A percentile compares a stretch with the other conserved stretches of the same genome.
phyloP scores from a whole-genome alignment of 1,140 invertebrate species.

The Thaumetopoea pityocampa region DNA sequence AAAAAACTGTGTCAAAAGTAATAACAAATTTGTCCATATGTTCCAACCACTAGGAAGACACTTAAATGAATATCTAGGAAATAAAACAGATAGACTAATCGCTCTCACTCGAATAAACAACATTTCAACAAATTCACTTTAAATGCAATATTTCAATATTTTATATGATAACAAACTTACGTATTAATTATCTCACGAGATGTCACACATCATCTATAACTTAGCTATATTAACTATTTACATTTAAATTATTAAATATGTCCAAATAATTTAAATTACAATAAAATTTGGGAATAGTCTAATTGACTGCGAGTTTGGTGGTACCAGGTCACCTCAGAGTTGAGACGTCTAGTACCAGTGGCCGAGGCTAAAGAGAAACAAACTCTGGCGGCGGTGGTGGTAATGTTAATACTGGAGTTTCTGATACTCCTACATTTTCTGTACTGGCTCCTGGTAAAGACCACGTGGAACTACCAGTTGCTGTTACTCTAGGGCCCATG shows the following conservation, averaged over 20 bases:
- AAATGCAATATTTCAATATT: slow-evolving; percentile 53
- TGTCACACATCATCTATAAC: slow-evolving; percentile 58
- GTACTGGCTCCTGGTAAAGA: slow-evolving; percentile 82
- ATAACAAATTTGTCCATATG: slow-evolving; percentile 13
- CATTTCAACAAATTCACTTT: slow-evolving; percentile 51
- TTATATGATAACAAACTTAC: slow-evolving; percentile 67
- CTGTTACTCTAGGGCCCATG: slow-evolving; percentile 91
- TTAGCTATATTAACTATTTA: slow-evolving; percentile 52
- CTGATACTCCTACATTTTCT: slow-evolving; percentile 47
- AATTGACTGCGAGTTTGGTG: slow-evolving; percentile 60
- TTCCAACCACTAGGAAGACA: slow-evolving; percentile 58
- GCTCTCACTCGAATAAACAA: slow-evolving; percentile 48
- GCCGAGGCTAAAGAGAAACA: slow-evolving; percentile 69
- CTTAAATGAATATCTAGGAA: slow-evolving; percentile 58
- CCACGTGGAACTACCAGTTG: slow-evolving; percentile 88
- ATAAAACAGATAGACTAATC: slow-evolving; percentile 49
- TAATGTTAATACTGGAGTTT: slow-evolving; percentile 57
- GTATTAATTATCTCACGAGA: slow-evolving; percentile 64
- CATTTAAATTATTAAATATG: slow-evolving; percentile 49
- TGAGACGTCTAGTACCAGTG: slow-evolving; percentile 65
- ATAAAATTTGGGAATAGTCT: slow-evolving; percentile 67
- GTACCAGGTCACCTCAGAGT: slow-evolving; percentile 69
- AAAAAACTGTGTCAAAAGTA: slow-evolving; percentile 12
- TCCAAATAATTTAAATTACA: slow-evolving; percentile 52
- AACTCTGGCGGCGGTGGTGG: slow-evolving; percentile 68